These are phyloP conservation scores for Hippocampus zosterae DNA, from an alignment of 2,113 vertebrate species.

Conservation along the genomic window DNA sequence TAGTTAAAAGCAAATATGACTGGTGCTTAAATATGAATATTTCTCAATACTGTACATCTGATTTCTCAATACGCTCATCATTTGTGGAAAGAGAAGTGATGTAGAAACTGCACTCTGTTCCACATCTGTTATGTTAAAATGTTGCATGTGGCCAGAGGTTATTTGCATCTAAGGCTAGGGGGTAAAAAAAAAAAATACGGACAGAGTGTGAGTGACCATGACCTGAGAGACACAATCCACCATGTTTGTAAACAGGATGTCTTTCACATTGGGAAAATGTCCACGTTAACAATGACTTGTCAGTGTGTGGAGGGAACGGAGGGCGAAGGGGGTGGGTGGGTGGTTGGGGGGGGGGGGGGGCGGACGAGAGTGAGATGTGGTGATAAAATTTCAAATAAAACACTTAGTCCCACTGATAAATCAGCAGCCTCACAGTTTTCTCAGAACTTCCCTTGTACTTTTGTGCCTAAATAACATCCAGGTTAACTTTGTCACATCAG, in stretches of 20 bases:
- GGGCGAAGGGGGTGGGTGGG: neutral
- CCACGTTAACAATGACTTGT: constrained; percentile 80
- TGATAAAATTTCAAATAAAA: constrained; percentile 58
- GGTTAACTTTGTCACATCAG: constrained; percentile 67
- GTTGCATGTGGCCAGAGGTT: constrained; percentile 57
- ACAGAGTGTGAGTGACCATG: constrained; percentile 78
- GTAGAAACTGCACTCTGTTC: constrained; percentile 8
- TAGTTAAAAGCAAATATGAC: neutral
- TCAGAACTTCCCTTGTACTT: constrained; percentile 32
- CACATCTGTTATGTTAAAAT: constrained; percentile 7
- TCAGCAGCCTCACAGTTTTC: constrained; percentile 47
- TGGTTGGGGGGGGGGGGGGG: too few species aligned
- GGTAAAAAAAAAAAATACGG: constrained; percentile 63
- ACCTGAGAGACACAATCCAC: constrained; percentile 79
- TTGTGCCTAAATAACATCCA: constrained; percentile 57
- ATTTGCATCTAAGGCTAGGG: constrained; percentile 61
- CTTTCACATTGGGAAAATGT: constrained; percentile 91
- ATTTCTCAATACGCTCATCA: neutral
- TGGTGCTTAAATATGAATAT: neutral
- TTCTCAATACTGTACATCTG: neutral
- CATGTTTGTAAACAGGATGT: constrained; percentile 98
- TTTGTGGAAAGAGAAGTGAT: neutral
- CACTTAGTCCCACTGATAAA: constrained; percentile 49
- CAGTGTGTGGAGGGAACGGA: constrained; percentile 3
- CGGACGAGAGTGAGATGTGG: neutral